Conservation (phyloP, 2,888 invertebrate species). For the Saturnia pavonia region DNA sequence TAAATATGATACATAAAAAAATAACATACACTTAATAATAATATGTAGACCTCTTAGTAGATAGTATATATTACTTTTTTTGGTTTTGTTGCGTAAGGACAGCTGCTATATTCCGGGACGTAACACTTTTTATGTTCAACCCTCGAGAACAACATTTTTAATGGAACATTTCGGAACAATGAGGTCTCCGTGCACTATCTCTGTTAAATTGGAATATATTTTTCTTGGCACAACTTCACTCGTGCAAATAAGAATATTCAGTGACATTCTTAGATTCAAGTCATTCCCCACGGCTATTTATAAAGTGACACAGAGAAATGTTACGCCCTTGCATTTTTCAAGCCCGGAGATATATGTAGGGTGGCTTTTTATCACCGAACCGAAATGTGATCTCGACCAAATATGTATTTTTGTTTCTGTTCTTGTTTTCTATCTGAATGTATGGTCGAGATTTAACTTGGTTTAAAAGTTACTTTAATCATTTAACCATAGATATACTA, state of each 20-base stretch:
- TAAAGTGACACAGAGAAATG: slow-evolving; percentile 64
- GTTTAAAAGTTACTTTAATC: not conserved
- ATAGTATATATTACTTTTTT: slow-evolving; percentile 27
- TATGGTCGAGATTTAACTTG: not conserved
- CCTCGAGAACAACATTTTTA: slow-evolving; percentile 35
- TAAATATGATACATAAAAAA: slow-evolving; percentile 5
- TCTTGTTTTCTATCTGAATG: not conserved
- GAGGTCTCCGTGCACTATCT: slow-evolving; percentile 44
- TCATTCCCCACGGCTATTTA: slow-evolving; percentile 66
- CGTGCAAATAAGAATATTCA: slow-evolving; percentile 53
- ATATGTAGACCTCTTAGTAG: slow-evolving; percentile 25
- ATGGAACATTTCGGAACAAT: slow-evolving; percentile 47
- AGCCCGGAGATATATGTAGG: slow-evolving; percentile 48
- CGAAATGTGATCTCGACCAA: slow-evolving; percentile 45
- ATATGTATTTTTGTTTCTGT: slow-evolving; percentile 25
- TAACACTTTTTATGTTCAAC: slow-evolving; percentile 27
- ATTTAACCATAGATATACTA: not conserved
- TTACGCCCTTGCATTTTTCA: slow-evolving; percentile 58
- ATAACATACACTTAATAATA: slow-evolving; percentile 21
- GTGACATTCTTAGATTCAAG: slow-evolving; percentile 54
- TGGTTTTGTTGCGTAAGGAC: slow-evolving; percentile 14
- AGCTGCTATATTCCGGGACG: slow-evolving; percentile 21
- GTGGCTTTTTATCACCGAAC: slow-evolving; percentile 51
- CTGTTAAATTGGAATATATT: slow-evolving; percentile 56
- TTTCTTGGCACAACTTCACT: slow-evolving; percentile 40